A percentile compares a stretch with the other conserved stretches of the same genome.
Conservation (phyloP, 2,113 vertebrate species). For the Macrotus californicus region DNA sequence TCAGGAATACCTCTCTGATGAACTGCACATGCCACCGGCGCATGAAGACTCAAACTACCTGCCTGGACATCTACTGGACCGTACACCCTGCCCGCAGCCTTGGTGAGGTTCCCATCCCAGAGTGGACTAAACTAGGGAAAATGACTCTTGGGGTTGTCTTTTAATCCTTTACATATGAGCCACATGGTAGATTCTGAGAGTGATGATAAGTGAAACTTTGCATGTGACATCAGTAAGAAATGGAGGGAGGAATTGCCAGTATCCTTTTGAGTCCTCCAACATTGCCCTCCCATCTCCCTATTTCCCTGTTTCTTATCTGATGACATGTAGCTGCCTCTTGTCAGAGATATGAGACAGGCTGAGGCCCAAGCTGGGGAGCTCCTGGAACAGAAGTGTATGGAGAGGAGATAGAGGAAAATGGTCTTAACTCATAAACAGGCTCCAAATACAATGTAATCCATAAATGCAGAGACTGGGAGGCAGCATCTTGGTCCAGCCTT, state of each 20-base stretch:
- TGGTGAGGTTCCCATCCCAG: constrained; percentile 79
- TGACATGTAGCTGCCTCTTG: not conserved
- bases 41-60: constrained; percentile 87
- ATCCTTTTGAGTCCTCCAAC: not conserved
- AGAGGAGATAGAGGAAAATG: not conserved
- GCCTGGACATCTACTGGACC: constrained; percentile 90
- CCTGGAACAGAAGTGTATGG: not conserved
- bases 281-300: not conserved
- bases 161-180: not conserved
- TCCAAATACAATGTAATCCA: not conserved
- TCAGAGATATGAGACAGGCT: not conserved
- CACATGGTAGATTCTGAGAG: not conserved
- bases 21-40: constrained; percentile 89
- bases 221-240: not conserved
- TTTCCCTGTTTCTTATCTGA: not conserved
- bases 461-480: not conserved
- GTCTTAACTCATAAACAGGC: not conserved
- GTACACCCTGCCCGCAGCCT: constrained; percentile 82
- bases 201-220: not conserved
- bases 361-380: not conserved
- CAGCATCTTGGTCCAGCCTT: not conserved
- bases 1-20: constrained; percentile 85
- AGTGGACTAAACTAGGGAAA: not conserved
- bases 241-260: not conserved
- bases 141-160: not conserved